These are phyloP conservation scores for Ectropis crepuscularia DNA, from an alignment of 2,888 invertebrate genomes.

Conservation along the genomic window DNA sequence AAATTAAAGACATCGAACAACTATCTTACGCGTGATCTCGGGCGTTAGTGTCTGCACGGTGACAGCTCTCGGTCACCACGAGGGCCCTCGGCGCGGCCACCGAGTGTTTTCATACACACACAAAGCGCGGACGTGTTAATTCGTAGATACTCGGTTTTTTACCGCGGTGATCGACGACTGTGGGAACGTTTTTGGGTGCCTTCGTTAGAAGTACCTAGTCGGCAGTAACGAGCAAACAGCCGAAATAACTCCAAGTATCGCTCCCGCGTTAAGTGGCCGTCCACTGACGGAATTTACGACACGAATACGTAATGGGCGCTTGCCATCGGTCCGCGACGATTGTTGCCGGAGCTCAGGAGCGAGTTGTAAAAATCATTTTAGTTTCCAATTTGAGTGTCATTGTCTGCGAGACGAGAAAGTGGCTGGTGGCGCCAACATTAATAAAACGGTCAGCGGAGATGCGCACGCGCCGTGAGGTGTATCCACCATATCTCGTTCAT, in stretches of 20 bases:
- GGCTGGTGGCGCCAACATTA: constrained; percentile 80
- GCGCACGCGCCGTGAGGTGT: constrained; percentile 64
- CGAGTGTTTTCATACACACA: constrained; percentile 83
- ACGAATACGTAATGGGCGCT: constrained; percentile 62
- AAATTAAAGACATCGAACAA: constrained; percentile 75
- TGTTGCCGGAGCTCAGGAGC: constrained; percentile 58
- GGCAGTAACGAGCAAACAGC: constrained; percentile 80
- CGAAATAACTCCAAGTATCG: constrained; percentile 75
- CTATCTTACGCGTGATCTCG: constrained; percentile 70
- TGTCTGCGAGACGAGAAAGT: constrained; percentile 82
- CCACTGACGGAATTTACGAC: constrained; percentile 76
- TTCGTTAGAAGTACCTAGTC: constrained; percentile 81
- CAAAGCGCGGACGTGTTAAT: constrained; percentile 82
- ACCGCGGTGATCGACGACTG: constrained; percentile 82
- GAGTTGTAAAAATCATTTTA: constrained; percentile 78
- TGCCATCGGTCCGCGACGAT: constrained; percentile 65
- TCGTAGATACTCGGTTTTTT: constrained; percentile 82
- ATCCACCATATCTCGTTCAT: constrained; percentile 62
- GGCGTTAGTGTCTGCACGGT: constrained; percentile 57
- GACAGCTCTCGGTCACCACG: constrained; percentile 78
- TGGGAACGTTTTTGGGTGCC: constrained; percentile 82
- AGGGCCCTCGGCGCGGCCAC: constrained; percentile 76
- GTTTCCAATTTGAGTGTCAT: constrained; percentile 80
- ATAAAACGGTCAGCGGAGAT: constrained; percentile 72
- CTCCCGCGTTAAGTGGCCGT: constrained; percentile 78